Evolutionary conservation across 1,140 invertebrate genomes (phyloP).

Genomic region (Listronotus bonariensis): DNA sequence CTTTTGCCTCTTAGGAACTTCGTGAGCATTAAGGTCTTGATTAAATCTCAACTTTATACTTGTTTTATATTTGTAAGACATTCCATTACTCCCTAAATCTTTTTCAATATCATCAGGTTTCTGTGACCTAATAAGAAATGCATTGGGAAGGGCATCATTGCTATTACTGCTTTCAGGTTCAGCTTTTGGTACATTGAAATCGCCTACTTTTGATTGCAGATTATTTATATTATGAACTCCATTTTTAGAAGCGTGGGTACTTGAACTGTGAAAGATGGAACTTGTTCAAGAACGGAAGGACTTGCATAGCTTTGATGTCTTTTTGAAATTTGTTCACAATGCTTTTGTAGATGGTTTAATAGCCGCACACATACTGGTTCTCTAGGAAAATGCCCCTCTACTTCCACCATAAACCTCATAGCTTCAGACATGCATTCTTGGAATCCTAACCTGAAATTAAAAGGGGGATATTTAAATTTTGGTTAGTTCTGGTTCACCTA

Average conservation of each 20-base stretch:
- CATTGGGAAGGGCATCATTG: constrained; percentile 28
- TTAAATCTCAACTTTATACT: constrained; percentile 88
- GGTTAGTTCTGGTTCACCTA: background rate
- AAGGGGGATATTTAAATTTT: background rate
- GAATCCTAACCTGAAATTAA: constrained; percentile 62
- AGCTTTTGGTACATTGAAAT: constrained; percentile 37
- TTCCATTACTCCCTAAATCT: constrained; percentile 35
- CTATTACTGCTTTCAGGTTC: constrained; percentile 45
- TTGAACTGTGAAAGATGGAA: constrained; percentile 9
- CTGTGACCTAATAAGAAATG: constrained; percentile 2
- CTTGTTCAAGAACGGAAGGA: constrained; percentile 11
- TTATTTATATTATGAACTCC: background rate
- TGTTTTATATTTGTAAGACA: constrained; percentile 89
- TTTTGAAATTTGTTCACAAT: constrained; percentile 71
- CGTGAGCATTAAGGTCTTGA: constrained; percentile 48
- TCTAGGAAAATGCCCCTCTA: constrained; percentile 75
- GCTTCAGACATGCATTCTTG: constrained; percentile 89
- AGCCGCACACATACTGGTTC: constrained; percentile 83
- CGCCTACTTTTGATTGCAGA: background rate
- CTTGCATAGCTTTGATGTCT: constrained; percentile 2
- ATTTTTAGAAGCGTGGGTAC: constrained; percentile 7
- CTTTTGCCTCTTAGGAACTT: constrained; percentile 45
- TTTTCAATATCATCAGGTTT: constrained; percentile 41
- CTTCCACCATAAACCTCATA: constrained; percentile 86
- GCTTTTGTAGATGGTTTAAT: constrained; percentile 81